Conservation (phyloP, 2,113 vertebrate species). For the Castor canadensis region DNA sequence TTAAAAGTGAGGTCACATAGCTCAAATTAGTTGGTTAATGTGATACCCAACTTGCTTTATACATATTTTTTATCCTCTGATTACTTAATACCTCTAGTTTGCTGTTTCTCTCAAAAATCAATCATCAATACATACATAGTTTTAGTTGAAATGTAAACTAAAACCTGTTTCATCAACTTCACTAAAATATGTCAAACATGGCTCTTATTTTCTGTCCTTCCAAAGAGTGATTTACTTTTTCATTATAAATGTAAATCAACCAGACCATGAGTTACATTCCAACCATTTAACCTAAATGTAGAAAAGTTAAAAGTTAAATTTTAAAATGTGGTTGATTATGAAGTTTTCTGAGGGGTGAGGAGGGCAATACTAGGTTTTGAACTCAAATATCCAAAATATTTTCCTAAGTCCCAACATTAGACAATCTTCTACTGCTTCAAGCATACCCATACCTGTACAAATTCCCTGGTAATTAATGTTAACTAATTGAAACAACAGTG, state of each 20-base stretch:
- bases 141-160: constrained; percentile 42
- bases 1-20: background rate
- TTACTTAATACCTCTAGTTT: background rate
- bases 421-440: constrained; percentile 44
- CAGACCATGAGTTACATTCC: background rate
- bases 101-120: constrained; percentile 42
- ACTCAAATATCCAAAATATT: background rate
- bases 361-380: too few species aligned
- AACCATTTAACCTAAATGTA: constrained; percentile 49
- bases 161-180: constrained; percentile 45
- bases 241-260: background rate
- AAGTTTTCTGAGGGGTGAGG: too few species aligned
- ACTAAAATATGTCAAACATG: constrained; percentile 43
- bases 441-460: background rate
- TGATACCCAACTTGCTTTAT: background rate
- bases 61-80: background rate
- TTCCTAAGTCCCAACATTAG: constrained; percentile 26
- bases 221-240: constrained; percentile 37
- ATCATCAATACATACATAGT: background rate
- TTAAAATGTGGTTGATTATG: background rate
- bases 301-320: constrained; percentile 39
- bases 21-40: background rate
- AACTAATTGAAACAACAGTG: background rate
- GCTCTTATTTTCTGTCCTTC: constrained; percentile 12
- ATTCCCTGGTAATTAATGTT: background rate